Evolutionary conservation across 2,113 vertebrate species (phyloP), one percentile per base, ranked within the genome.

Genomic region (Archocentrus centrarchus): DNA sequence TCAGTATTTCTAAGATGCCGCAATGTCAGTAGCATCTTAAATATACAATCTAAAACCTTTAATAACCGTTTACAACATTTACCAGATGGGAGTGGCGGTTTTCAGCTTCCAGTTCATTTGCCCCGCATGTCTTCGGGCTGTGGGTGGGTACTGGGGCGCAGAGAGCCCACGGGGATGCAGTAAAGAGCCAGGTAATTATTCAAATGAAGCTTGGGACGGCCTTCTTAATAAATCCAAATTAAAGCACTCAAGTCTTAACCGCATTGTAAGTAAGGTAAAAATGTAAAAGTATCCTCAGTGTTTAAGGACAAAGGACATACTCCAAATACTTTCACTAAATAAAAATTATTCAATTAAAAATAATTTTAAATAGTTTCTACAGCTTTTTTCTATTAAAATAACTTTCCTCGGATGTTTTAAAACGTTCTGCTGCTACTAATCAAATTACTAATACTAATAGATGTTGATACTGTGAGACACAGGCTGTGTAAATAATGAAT

Each of bases 81-180:
- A 77, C 50, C 41, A 63, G 50, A 41, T 77, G 39, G 57, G 76
- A 44, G 76, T 55, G 32, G 18, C 60, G 50, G 50, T 86, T 76
- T 22, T 58, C 44, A 58, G 20, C 80, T 70, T 57, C 57, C 22
- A 53, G 20, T 27, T 55, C 3, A 60, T 66, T n/a, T 10, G 1
- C 18, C n/a, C 50, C 32, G 24, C 57, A 59, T 58, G 60, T 84
- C 75, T 77, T 3, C 3, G 30, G 76, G 82, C 68, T 53, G 22
- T 82, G 47, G 57, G 58, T 60, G 79, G 57, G 75, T 57, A 85
- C 44, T 7, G 44, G 3, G 15, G 47, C 47, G 5, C 2, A 7
- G 32, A 53, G 15, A 24, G 24, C 44, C 44, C 41, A 62, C 60
- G 66, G 9, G 62, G 37, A 75, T 63, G 18, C 20, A 66, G 18